Evolutionary conservation across 2,113 vertebrate species (phyloP), one percentile per base, ranked within the genome.

Genomic region (Silurus glanis): DNA sequence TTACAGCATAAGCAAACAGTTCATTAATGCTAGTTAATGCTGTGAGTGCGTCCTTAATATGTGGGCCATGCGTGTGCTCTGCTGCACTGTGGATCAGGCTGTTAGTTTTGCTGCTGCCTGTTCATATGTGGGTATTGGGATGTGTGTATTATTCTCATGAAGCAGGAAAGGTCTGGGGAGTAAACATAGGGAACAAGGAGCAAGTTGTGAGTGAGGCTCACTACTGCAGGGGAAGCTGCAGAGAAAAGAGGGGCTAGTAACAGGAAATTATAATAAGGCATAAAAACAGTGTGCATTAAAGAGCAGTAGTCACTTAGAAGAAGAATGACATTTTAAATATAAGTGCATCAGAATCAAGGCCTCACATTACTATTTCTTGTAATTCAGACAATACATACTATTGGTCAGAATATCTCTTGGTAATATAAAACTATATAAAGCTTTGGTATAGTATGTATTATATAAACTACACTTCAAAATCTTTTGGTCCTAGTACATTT

Each of bases 1-100:
- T 99, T 99, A 99, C 98, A 97, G 97, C 97, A 99, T 99, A 99
- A 99, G 97, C 97, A 99, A 99, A 99, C 97, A 99, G 98, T 99
- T 99, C 97, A 99, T 99, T 98, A 99, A 99, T 98, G 97, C 97
- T 98, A 96, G 96, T 97, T 99, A 97, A 97, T 95, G 96, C 96
- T 97, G 96, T 96, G 97, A 96, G 96, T 97, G 97, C 96, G 95
- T 97, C 96, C 95, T 97, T 98, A 98, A 98, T 97, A 98, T 97
- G 96, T 96, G 95, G 96, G 95, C 96, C 95, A 94, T 97, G 96
- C 93, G 96, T 94, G 95, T 96, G 94, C 91, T 90, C 90, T 93
- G 72, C 75, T 3, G 67, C 96, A 95, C 96, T 97, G 97, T 92
- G 83, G 90, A 94, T 96, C 94, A 64, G 86, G 71, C 86, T 87